Evolutionary conservation across 2,113 vertebrate genomes (phyloP), one percentile per base, ranked within the genome.

Genomic region (Boleophthalmus pectinirostris): DNA sequence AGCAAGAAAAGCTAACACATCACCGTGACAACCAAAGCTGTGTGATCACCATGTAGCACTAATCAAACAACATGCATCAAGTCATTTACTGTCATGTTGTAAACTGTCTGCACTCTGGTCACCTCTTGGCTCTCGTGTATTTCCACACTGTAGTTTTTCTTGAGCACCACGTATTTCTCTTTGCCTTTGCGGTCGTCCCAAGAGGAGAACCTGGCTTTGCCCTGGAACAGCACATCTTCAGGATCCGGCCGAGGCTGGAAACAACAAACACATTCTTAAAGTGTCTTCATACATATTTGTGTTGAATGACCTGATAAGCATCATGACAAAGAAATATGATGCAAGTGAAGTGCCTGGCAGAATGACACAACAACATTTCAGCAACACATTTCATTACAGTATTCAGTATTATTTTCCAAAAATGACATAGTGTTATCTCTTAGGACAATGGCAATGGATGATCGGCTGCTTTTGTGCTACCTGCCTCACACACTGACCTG

Each of bases 81-180:
- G 33, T 20, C 21, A 12, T 68, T 20, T 38, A 6, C 9, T 9
- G 58, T 35, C 7, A 33, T 8, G 2, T n/a, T n/a, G 1, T 6
- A 33, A 10, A 20, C 20, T 25, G 1, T 10, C 13, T 12, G 21
- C 9, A 10, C 2, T 3, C 35, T 18, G 9, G 11, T 68, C 75
- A 97, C 97, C 94, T 98, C 97, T 85, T 84, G 86, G 83, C 78
- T 97, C 83, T 98, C 96, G 77, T 96, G 94, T 86, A 94, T 95
- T 79, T 96, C 94, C 85, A 97, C 88, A 16, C 86, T 90, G 85
- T 95, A 95, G 85, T 95, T 91, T 2, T 91, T 93, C 72, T 88
- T 94, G 73, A 97, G 73, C 38, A 97, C 91, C 0, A 91, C 18
- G 0, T 94, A 95, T 92, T 94, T 93, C 74, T 96, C 96, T 86